phyloP scores from a whole-genome alignment of 1,140 invertebrate genomes.

The Sminthurides bifidus region DNA sequence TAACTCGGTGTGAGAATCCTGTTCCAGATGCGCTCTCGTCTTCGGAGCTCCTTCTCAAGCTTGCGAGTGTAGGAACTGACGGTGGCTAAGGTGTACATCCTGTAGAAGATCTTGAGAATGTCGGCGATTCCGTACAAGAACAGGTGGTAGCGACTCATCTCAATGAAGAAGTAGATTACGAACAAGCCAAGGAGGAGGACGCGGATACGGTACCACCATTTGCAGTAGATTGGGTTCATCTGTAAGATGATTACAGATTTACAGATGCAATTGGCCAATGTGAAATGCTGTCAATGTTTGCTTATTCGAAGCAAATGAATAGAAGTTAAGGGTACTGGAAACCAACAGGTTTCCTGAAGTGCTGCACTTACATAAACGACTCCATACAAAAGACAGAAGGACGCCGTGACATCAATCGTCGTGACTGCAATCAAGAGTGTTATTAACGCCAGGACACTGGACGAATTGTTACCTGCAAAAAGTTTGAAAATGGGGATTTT shows the following conservation, averaged over 20 bases:
- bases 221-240: neutral
- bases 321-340: neutral
- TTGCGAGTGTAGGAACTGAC: neutral
- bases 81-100: neutral
- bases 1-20: too few relatives aligned
- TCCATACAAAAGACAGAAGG: neutral
- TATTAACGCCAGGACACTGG: neutral
- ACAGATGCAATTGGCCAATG: neutral
- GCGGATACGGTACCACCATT: slow-evolving; percentile 3
- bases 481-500: neutral
- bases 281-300: neutral
- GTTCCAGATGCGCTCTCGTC: too few relatives aligned
- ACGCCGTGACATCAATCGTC: neutral
- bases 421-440: neutral
- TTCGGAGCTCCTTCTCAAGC: neutral
- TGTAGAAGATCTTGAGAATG: slow-evolving; percentile 5
- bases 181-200: neutral
- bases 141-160: neutral
- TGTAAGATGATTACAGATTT: neutral
- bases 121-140: neutral
- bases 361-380: neutral
- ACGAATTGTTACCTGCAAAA: neutral
- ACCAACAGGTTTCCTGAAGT: neutral
- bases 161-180: slow-evolving; percentile 1
- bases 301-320: neutral